Conservation (phyloP, 2,888 invertebrate genomes). For the Arrhopalites spinosus region DNA sequence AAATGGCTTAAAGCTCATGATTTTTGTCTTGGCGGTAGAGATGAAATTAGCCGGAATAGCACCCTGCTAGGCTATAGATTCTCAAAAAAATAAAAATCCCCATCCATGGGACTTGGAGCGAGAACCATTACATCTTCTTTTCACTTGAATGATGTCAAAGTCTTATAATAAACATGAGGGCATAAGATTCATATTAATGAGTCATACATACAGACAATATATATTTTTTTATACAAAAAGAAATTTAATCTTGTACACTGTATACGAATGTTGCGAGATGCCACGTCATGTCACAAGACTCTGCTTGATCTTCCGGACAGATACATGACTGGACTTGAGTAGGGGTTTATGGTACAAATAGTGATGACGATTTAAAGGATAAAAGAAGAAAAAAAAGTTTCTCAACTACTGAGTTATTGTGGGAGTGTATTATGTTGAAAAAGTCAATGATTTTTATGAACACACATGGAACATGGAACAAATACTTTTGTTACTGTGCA, state of each 20-base stretch:
- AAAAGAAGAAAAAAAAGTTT: too few species aligned
- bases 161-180: neutral
- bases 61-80: conserved; percentile 41
- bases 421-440: too few species aligned
- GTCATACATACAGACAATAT: too few species aligned
- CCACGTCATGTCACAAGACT: conserved; percentile 3
- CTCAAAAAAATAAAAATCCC: neutral
- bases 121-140: neutral
- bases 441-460: too few species aligned
- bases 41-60: conserved; percentile 47
- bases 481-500: too few species aligned
- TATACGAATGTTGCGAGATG: neutral
- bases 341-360: neutral
- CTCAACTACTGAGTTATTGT: too few species aligned
- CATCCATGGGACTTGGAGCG: neutral
- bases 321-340: neutral
- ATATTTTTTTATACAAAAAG: too few species aligned
- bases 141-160: neutral
- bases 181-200: too few species aligned
- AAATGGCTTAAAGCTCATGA: neutral
- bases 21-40: conserved; percentile 33
- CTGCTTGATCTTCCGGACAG: conserved; percentile 5
- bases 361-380: neutral
- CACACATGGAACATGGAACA: too few species aligned
- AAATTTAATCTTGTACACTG: too few species aligned